Evolutionary conservation across 37 sponge, comb jelly and placozoan genomes (phyloP).

Genomic region (Bolinopsis microptera): DNA sequence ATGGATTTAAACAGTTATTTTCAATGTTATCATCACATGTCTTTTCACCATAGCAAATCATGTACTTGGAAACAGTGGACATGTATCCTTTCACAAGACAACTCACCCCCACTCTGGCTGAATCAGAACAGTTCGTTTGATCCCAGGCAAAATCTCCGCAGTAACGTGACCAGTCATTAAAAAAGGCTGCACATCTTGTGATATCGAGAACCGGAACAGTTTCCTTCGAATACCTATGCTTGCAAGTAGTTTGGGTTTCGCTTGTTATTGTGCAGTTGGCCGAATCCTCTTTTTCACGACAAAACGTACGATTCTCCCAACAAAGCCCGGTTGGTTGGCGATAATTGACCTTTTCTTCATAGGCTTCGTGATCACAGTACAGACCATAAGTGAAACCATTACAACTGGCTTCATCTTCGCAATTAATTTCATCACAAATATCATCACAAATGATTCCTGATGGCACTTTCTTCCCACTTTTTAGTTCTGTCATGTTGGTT

Average conservation of each 20-base stretch:
- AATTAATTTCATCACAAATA: not conserved
- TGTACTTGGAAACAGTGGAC: not conserved
- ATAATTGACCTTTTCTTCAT: not conserved
- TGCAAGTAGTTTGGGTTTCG: not conserved
- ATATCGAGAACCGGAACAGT: not conserved
- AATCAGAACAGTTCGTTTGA: not conserved
- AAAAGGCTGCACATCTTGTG: not conserved
- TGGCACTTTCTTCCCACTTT: not conserved
- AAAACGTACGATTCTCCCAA: not conserved
- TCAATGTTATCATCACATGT: not conserved
- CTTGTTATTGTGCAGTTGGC: not conserved
- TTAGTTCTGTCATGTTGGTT: not conserved
- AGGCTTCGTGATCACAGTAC: not conserved
- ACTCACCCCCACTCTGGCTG: not conserved
- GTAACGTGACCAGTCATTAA: not conserved
- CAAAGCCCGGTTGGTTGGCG: not conserved
- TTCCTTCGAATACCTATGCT: not conserved
- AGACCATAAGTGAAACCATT: not conserved
- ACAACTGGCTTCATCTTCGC: not conserved
- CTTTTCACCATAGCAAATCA: not conserved
- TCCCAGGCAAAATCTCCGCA: not conserved
- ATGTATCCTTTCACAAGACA: not conserved
- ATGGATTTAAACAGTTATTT: not conserved
- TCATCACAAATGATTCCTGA: not conserved
- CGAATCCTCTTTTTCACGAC: not conserved